These are phyloP conservation scores for Lynx canadensis DNA, from an alignment of 2,113 vertebrate species.

Conservation along the genomic window DNA sequence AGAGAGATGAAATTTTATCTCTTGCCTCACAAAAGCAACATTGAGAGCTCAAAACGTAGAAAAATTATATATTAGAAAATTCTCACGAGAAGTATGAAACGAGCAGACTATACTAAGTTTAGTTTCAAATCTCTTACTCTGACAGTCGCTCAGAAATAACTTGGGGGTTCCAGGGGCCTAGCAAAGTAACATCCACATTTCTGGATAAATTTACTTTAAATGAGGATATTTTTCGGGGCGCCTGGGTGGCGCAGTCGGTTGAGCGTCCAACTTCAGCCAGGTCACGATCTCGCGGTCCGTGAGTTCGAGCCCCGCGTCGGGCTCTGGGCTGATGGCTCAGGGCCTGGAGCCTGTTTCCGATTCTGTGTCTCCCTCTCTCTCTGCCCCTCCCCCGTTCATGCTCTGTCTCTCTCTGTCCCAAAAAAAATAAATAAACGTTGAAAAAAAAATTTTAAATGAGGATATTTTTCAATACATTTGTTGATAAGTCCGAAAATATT, in stretches of 20 bases:
- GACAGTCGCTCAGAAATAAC: constrained; percentile 16
- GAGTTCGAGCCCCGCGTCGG: too few relatives aligned
- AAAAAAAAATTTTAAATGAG: not conserved
- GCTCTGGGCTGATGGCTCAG: too few relatives aligned
- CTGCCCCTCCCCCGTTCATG: too few relatives aligned
- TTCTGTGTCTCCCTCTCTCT: too few relatives aligned
- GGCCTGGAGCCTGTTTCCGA: too few relatives aligned
- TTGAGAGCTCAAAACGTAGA: not conserved
- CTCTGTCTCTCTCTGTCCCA: too few relatives aligned
- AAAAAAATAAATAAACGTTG: too few relatives aligned
- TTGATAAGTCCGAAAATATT: not conserved
- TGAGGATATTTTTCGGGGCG: not conserved
- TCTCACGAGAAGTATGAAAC: not conserved
- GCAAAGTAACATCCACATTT: not conserved
- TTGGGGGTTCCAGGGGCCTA: not conserved
- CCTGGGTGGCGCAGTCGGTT: too few relatives aligned
- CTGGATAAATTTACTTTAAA: constrained; percentile 6
- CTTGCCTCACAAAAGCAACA: not conserved
- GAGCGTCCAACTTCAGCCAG: too few relatives aligned
- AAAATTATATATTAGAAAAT: constrained; percentile 47
- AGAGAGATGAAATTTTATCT: not conserved
- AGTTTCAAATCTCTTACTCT: not conserved
- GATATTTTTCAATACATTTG: not conserved
- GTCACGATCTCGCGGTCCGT: too few relatives aligned
- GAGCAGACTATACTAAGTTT: not conserved